These are phyloP conservation scores for Lordiphosa mommai DNA, from an alignment of 1,140 invertebrate genomes.

Conservation along the genomic window DNA sequence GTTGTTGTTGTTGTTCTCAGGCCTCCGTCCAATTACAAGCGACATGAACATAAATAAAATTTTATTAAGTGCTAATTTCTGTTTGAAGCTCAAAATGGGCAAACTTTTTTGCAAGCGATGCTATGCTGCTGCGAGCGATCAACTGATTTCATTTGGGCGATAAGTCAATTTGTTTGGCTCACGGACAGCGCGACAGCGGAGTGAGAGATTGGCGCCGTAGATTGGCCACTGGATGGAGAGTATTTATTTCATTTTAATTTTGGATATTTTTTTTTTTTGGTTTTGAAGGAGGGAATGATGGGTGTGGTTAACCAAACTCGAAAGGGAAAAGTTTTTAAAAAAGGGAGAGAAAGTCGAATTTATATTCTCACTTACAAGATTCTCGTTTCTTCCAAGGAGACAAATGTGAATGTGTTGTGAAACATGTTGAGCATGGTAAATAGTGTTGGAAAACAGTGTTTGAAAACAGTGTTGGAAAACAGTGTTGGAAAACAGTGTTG, in stretches of 20 bases:
- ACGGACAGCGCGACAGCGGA: conserved; percentile 2
- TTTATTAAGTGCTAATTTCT: conserved; percentile 76
- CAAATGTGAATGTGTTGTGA: no score
- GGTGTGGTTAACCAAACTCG: not conserved
- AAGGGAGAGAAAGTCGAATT: no score
- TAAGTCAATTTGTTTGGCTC: conserved; percentile 43
- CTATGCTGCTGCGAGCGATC: no score
- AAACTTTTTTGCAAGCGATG: conserved; percentile 22
- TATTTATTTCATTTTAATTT: no score
- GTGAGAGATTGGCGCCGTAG: conserved; percentile 44
- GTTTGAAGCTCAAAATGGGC: conserved; percentile 45
- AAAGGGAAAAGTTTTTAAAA: no score
- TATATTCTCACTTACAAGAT: no score
- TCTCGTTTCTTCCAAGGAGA: no score
- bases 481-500: no score
- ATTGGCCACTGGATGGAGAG: conserved; percentile 11
- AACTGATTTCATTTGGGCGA: conserved; percentile 10
- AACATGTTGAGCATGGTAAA: no score
- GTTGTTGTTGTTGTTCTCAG: conserved; percentile 23
- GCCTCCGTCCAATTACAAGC: conserved; percentile 45
- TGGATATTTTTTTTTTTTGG: no score
- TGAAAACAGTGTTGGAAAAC: no score
- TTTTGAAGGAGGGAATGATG: not conserved
- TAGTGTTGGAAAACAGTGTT: no score
- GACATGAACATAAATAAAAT: conserved; percentile 66